Base-by-base conservation (phyloP, 2,113 vertebrate genomes). In the Prietella phreatophila region DNA sequence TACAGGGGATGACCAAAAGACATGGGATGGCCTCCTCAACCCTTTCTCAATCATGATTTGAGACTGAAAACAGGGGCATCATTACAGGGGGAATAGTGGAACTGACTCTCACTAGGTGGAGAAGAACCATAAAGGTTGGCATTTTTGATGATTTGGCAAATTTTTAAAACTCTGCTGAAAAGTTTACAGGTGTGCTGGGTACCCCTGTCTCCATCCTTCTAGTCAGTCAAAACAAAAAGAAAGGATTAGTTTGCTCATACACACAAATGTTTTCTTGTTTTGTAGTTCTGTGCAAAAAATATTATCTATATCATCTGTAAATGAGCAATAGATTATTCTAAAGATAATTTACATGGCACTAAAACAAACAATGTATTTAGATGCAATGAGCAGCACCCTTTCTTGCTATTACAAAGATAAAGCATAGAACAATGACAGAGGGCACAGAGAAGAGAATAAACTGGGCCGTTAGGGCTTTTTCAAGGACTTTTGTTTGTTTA, bases 381-480 rank as follows among this genome's bases (percentile, higher is more conserved):
- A 27, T 71, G 17, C 50, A 60, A 47, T 76, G 67, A 76, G 84
- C 33, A 39, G 82, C 84, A 69, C 83, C 73, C 75, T 88, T 88
- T 53, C 36, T 50, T 36, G 85, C 71, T 79, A 86, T 88, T 88
- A 90, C 82, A 87, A 80, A 71, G 79, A 86, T 83, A 81, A 86
- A 61, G 42, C 13, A 65, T 60, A 33, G 58, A 79, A 79, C 86
- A 90, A 86, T 88, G 84, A 86, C 39, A 80, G 50, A 33, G 80
- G 81, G 61, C 79, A 85, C 75, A 83, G 69, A 56, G 39, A 22
- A 60, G 53, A 81, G 87, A 61, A 79, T 90, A 84, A 88, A 88
- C 83, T 85, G 86, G 86, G 83, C 82, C 79, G 83, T 83, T 84
- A 42, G 85, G 83, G 58, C 67, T 88, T 89, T 87, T 58, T 71